Evolutionary conservation across 2,113 vertebrate genomes (phyloP).

Genomic region (Scytalopus superciliaris): DNA sequence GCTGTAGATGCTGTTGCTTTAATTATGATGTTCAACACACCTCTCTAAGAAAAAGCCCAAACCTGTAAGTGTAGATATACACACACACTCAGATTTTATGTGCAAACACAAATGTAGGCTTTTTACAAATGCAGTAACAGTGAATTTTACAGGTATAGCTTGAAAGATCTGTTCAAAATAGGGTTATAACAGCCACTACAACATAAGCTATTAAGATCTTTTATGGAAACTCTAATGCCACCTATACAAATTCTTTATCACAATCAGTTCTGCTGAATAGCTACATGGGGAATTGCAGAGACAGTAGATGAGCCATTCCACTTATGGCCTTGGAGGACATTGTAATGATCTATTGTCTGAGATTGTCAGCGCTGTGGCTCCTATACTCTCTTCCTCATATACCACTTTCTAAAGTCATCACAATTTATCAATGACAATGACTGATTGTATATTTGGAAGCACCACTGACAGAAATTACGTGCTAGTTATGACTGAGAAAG

Average conservation of each 20-base stretch:
- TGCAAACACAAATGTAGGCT: background rate
- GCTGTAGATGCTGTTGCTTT: background rate
- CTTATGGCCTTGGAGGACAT: background rate
- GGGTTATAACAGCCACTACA: background rate
- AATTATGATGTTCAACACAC: background rate
- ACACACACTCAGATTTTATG: background rate
- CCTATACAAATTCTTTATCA: constrained; percentile 26
- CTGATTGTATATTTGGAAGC: background rate
- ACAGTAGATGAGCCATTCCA: background rate
- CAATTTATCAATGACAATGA: background rate
- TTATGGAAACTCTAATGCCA: background rate
- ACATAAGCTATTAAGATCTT: background rate
- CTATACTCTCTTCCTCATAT: background rate
- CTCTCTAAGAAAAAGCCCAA: background rate
- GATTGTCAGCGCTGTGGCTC: background rate
- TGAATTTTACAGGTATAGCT: background rate
- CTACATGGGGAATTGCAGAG: background rate
- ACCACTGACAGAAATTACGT: background rate
- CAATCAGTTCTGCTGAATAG: background rate
- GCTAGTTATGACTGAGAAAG: background rate
- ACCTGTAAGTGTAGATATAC: background rate
- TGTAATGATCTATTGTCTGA: constrained; percentile 9
- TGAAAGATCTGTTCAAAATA: background rate
- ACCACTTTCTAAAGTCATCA: background rate
- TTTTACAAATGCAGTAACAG: background rate